Percentiles rank a stretch among this genome's conserved stretches.
These are phyloP conservation scores for Hiodon tergisus DNA, from an alignment of 2,113 vertebrate species.

Conservation along the genomic window DNA sequence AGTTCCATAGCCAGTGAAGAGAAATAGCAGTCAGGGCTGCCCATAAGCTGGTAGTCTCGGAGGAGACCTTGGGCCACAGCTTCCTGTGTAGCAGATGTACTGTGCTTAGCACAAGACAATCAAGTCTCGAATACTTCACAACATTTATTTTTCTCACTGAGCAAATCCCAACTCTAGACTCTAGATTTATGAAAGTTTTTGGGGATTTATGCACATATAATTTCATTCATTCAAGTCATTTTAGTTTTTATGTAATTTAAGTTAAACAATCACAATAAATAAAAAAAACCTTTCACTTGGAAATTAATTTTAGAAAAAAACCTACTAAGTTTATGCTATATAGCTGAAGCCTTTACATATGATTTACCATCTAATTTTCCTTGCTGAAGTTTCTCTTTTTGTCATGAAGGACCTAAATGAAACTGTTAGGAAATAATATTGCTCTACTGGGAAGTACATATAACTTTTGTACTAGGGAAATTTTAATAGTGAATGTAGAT, in stretches of 20 bases:
- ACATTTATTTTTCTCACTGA: neutral
- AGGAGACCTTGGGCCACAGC: constrained; percentile 81
- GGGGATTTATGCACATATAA: neutral
- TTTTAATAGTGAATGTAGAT: no score
- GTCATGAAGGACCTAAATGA: neutral
- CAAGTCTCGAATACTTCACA: neutral
- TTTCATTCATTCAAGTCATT: no score
- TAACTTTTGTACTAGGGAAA: no score
- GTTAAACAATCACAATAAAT: neutral
- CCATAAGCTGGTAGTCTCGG: constrained; percentile 74
- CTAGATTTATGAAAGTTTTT: neutral
- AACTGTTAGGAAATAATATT: neutral
- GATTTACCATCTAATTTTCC: neutral
- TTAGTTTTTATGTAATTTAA: constrained; percentile 14
- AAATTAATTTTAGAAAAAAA: no score
- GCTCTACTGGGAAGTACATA: no score
- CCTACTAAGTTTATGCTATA: no score
- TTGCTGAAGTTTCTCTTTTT: neutral
- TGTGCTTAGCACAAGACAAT: no score
- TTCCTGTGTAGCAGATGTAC: constrained; percentile 62
- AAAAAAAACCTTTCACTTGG: no score
- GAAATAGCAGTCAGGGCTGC: constrained; percentile 85
- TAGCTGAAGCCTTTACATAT: no score
- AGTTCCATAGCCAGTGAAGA: constrained; percentile 76
- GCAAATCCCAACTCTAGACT: neutral